Percentiles rank a stretch among this genome's conserved stretches.
Evolutionary conservation across 2,888 invertebrate species (phyloP).

Genomic region (Cacoxenus indagator): DNA sequence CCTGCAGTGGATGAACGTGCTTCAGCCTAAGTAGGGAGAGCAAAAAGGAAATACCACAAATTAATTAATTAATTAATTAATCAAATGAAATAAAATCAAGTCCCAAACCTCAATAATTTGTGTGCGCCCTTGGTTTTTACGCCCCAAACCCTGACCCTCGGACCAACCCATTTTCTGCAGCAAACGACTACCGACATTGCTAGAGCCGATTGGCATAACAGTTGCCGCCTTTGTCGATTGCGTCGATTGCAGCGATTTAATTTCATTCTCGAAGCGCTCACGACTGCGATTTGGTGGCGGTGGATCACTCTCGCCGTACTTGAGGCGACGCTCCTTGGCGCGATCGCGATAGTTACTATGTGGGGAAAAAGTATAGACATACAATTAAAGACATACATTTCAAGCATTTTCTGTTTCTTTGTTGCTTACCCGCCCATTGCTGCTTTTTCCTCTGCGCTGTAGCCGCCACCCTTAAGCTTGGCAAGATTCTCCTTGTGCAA

Average conservation of each 20-base stretch:
- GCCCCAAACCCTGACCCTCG: constrained; percentile 95
- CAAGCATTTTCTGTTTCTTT: background rate
- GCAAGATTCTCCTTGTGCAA: constrained; percentile 90
- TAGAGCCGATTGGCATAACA: constrained; percentile 77
- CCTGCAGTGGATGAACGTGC: constrained; percentile 82
- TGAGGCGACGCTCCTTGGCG: constrained; percentile 94
- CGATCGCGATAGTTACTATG: constrained; percentile 84
- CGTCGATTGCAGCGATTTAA: constrained; percentile 69
- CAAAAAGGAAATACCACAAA: background rate
- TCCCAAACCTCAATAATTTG: constrained; percentile 90
- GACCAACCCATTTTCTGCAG: constrained; percentile 99
- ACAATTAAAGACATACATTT: background rate
- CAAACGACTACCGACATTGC: constrained; percentile 94
- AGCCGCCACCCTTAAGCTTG: constrained; percentile 69
- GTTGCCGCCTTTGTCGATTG: constrained; percentile 62
- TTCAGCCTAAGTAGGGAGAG: constrained; percentile 53
- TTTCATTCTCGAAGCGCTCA: constrained; percentile 78
- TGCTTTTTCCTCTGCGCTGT: constrained; percentile 19
- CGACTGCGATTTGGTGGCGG: constrained; percentile 79
- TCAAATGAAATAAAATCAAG: background rate
- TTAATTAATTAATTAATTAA: background rate
- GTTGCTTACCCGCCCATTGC: constrained; percentile 20
- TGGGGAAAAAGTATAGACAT: background rate
- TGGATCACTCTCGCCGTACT: constrained; percentile 90
- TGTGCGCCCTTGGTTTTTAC: constrained; percentile 91